Conservation (phyloP, 2,888 invertebrate species). For the Oligia strigilis region DNA sequence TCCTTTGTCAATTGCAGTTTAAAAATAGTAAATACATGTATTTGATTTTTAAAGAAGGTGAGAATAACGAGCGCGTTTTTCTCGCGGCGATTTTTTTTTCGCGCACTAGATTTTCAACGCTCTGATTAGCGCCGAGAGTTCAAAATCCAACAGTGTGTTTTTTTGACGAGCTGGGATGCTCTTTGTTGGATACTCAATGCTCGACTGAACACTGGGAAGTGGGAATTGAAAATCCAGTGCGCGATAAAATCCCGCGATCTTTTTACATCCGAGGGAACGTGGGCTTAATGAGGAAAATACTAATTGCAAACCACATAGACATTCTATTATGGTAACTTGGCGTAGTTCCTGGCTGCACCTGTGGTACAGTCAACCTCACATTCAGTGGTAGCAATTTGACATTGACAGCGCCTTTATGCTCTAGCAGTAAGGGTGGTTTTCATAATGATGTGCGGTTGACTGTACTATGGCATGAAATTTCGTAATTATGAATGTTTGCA, state of each 20-base stretch:
- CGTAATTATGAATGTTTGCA: not conserved
- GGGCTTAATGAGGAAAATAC: not conserved
- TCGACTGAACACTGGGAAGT: no score
- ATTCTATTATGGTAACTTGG: not conserved
- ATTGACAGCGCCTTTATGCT: not conserved
- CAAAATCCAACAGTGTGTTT: no score
- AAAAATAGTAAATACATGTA: not conserved
- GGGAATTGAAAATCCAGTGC: no score
- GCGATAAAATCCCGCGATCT: no score
- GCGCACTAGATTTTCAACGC: no score
- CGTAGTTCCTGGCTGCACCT: not conserved
- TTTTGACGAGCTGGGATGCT: no score
- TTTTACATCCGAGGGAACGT: no score
- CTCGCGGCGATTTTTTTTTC: no score
- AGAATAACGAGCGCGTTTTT: not conserved
- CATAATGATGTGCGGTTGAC: not conserved
- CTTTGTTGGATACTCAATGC: no score
- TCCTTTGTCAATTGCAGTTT: constrained; percentile 12
- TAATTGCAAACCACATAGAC: not conserved
- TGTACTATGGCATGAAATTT: not conserved
- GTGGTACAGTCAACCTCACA: not conserved
- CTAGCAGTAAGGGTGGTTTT: not conserved
- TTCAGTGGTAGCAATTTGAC: not conserved
- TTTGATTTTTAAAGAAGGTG: not conserved
- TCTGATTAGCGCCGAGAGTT: no score